Base-by-base conservation (phyloP, 2,113 vertebrate genomes). In the Thomomys bottae region DNA sequence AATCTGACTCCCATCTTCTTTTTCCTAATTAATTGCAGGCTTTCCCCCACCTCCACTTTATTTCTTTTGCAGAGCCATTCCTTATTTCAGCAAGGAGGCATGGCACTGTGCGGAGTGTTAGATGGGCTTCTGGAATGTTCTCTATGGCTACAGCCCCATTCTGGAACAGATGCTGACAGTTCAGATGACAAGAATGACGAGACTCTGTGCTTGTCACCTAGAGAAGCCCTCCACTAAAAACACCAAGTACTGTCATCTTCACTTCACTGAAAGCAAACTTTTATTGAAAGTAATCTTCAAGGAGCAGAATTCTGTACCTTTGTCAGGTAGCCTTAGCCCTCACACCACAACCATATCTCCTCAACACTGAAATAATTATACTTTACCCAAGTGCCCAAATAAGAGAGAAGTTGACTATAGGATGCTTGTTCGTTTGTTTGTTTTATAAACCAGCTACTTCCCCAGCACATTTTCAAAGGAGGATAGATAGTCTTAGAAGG, bases 161-260 rank as follows among this genome's bases (percentile, higher is more conserved):
- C 94, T 95, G 94, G 86, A 95, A 94, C 95, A 97, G 94, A 89
- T 95, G 94, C 92, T 94, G 91, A 96, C 90, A 87, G 45, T 92
- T 97, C 96, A 94, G 94, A 95, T 96, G 94, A 96, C 92, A 96
- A 77, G 87, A 96, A 92, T 93, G 87, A 57, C 94, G 95, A 96
- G 88, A 87, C 84, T 88, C 95, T 94, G 94, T 97, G 94, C 80
- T 94, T 95, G 95, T 97, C 93, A 94, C 21, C 59, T 79, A 42
- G 94, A 91, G 94, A 95, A 92, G 86, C 84, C 84, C 91, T 94
- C 84, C 76, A 95, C 96, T 87, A 90, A 92, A 66, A 68, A 81
- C 81, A 87, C 88, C 95, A 96, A 95, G 87, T 80, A 77, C 68
- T 90, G 75, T 84, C 87, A 93, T 96, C 96, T 96, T 91, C 91